These are phyloP conservation scores for Melanocharis versteri DNA, from an alignment of 2,113 vertebrate genomes.

Conservation along the genomic window DNA sequence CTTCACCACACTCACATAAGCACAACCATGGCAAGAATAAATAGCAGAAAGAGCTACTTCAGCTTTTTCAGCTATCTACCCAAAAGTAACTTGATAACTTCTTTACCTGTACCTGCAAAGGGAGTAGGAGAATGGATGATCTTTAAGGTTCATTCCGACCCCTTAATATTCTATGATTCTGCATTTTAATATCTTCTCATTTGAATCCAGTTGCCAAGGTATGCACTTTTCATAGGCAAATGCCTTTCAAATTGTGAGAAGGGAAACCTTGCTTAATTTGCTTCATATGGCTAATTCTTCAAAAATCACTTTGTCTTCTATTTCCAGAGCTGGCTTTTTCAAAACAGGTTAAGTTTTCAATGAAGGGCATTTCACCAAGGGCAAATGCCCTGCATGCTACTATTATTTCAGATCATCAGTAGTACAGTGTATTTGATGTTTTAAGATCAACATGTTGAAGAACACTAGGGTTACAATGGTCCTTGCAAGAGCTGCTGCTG, in stretches of 20 bases:
- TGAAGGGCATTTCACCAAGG: background rate
- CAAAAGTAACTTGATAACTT: background rate
- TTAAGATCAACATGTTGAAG: background rate
- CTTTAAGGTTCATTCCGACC: background rate
- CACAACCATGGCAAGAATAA: background rate
- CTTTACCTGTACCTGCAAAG: background rate
- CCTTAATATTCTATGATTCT: background rate
- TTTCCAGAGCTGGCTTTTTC: background rate
- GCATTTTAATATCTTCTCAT: background rate
- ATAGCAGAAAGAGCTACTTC: background rate
- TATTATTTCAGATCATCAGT: background rate
- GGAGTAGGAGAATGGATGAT: background rate
- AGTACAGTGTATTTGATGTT: background rate
- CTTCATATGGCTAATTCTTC: background rate
- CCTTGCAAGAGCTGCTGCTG: background rate
- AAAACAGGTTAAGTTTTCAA: background rate
- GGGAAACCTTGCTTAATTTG: background rate
- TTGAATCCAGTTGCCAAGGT: background rate
- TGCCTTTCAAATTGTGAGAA: background rate
- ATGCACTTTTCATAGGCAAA: background rate
- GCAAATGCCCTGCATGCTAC: background rate
- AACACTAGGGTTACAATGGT: background rate
- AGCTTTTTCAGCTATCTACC: background rate
- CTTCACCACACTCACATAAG: background rate
- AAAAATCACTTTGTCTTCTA: background rate